Conservation (phyloP, 2,797 vertebrate species). For the Mycteria americana region DNA sequence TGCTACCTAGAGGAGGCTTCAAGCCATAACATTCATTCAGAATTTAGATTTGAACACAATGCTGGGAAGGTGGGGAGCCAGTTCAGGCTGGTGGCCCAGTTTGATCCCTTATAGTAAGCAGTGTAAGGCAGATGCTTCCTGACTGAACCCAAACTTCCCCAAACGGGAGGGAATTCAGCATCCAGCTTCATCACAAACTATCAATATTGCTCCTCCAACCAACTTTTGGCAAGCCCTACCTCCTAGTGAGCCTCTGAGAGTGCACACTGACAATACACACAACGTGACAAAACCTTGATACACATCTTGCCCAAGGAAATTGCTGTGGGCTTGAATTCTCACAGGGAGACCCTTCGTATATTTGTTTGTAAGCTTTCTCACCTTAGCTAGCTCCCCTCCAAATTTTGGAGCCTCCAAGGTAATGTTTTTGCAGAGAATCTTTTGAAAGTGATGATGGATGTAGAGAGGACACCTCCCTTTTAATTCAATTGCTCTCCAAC, state of each 20-base stretch:
- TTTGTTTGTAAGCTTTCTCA: neutral
- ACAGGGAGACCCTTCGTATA: neutral
- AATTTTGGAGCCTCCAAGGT: neutral
- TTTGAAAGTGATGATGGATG: neutral
- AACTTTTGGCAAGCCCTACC: neutral
- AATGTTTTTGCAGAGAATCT: neutral
- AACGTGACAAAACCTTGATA: neutral
- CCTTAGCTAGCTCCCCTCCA: neutral
- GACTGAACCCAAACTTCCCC: neutral
- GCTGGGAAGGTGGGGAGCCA: neutral
- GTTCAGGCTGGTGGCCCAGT: neutral
- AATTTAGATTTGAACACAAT: neutral
- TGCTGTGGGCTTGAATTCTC: neutral
- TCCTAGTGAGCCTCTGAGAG: neutral
- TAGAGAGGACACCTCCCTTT: neutral
- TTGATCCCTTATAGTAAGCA: neutral
- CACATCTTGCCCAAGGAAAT: neutral
- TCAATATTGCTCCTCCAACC: neutral
- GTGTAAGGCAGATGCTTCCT: neutral
- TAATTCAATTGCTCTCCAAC: neutral
- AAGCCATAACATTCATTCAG: neutral
- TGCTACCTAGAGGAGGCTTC: neutral
- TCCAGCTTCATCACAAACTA: neutral
- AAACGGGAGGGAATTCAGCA: neutral
- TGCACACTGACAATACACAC: rapidly evolving